Percentiles rank a stretch among this genome's conserved stretches.
phyloP scores from a whole-genome alignment of 92 coral and sea anemone genomes.

The Umimayanthus kanabou region DNA sequence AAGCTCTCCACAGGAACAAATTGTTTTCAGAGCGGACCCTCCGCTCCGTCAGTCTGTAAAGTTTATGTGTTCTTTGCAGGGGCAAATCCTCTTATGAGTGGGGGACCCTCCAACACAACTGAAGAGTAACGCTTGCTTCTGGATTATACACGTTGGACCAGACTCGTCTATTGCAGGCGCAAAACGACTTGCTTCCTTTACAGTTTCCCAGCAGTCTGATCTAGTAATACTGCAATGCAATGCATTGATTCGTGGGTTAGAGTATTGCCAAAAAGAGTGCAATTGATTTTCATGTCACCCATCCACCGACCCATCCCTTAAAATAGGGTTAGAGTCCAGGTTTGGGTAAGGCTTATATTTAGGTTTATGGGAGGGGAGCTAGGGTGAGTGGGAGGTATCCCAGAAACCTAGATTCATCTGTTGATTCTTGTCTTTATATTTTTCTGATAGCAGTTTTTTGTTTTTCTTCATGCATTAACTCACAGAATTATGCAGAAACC shows the following conservation, averaged over 20 bases:
- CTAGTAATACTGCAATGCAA: constrained; percentile 16
- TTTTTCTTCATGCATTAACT: no score
- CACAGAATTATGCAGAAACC: no score
- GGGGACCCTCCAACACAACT: constrained; percentile 19
- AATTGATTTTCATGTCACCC: no score
- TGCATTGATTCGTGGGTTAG: background rate
- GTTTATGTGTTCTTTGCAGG: constrained; percentile 10
- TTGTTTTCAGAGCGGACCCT: background rate
- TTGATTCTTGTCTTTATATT: background rate
- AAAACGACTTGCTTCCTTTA: constrained; percentile 34
- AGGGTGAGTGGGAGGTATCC: no score
- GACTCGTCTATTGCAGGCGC: constrained; percentile 34
- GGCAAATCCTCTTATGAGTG: constrained; percentile 34
- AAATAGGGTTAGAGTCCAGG: no score
- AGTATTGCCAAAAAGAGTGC: background rate
- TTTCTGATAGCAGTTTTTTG: no score
- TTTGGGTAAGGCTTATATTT: no score
- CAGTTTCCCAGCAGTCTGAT: constrained; percentile 6
- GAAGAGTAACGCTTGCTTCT: constrained; percentile 41
- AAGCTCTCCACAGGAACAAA: background rate
- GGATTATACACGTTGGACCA: constrained; percentile 17
- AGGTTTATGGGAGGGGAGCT: no score
- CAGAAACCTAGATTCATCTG: no score
- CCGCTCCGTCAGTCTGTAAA: background rate
- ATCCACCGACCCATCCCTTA: no score